Conservation (phyloP, 2,888 invertebrate species). For the Eristalis intricaria region DNA sequence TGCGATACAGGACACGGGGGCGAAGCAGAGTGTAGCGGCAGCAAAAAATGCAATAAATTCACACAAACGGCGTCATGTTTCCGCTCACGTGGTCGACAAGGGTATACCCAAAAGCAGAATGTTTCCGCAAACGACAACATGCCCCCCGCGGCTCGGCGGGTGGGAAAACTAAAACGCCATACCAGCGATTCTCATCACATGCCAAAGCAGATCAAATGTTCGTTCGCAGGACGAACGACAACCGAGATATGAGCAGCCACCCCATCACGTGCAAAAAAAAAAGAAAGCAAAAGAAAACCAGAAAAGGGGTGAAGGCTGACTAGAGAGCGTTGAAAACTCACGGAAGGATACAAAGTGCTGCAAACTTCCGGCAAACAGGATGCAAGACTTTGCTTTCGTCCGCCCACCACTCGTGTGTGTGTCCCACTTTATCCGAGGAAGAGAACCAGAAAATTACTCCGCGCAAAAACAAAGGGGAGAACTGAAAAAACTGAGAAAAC, state of each 20-base stretch:
- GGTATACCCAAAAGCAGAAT: neutral
- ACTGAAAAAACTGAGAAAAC: neutral
- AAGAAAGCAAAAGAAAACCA: too few relatives aligned
- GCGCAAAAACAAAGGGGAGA: neutral
- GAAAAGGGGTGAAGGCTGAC: neutral
- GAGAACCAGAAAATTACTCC: neutral
- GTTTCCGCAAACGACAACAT: slow-evolving; percentile 15
- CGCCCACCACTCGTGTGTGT: neutral
- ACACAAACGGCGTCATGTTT: slow-evolving; percentile 10
- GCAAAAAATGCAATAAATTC: neutral
- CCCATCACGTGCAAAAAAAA: neutral
- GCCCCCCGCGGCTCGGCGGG: neutral
- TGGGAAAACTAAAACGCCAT: slow-evolving; percentile 26
- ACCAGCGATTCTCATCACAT: slow-evolving; percentile 31
- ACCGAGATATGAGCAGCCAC: neutral
- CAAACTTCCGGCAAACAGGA: slow-evolving; percentile 37
- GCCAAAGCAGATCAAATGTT: slow-evolving; percentile 47
- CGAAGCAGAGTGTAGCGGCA: neutral
- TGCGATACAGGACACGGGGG: neutral
- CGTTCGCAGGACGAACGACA: neutral
- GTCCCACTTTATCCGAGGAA: too few relatives aligned
- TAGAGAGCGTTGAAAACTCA: slow-evolving; percentile 8
- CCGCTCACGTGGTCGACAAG: slow-evolving; percentile 15
- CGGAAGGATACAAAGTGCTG: slow-evolving; percentile 54
- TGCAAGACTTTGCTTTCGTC: slow-evolving; percentile 29